Percentiles rank a stretch among this genome's conserved stretches.
Conservation (phyloP, 2,888 invertebrate genomes). For the Synanthedon tipuliformis region DNA sequence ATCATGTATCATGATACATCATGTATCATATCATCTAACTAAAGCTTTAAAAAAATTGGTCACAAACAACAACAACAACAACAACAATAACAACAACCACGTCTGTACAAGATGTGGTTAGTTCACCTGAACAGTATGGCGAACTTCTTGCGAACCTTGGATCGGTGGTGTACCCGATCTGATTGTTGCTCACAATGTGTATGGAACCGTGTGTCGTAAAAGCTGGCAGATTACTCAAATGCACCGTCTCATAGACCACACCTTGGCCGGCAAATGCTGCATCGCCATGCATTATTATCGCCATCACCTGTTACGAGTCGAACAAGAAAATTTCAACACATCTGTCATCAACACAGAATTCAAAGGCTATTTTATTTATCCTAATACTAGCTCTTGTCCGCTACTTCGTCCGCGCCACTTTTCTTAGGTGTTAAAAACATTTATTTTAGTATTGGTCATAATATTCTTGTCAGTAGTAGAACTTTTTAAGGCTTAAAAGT, state of each 20-base stretch:
- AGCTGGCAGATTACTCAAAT: conserved; percentile 69
- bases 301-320: conserved; percentile 57
- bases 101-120: not conserved
- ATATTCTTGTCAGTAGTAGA: no score
- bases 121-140: conserved; percentile 82
- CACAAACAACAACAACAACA: not conserved
- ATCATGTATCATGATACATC: no score
- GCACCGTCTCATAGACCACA: conserved; percentile 75
- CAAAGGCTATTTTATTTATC: no score
- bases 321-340: no score
- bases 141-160: conserved; percentile 87
- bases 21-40: not conserved
- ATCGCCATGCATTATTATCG: conserved; percentile 77
- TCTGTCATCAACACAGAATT: no score
- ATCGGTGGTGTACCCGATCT: conserved; percentile 94
- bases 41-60: not conserved
- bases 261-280: conserved; percentile 77
- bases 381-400: no score
- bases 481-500: no score
- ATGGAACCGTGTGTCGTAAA: conserved; percentile 75
- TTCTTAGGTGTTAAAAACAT: no score
- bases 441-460: no score
- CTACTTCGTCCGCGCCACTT: no score
- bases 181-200: conserved; percentile 77
- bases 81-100: no score